Evolutionary conservation across 1,140 invertebrate species (phyloP).

Genomic region (Drosophila sproati): DNA sequence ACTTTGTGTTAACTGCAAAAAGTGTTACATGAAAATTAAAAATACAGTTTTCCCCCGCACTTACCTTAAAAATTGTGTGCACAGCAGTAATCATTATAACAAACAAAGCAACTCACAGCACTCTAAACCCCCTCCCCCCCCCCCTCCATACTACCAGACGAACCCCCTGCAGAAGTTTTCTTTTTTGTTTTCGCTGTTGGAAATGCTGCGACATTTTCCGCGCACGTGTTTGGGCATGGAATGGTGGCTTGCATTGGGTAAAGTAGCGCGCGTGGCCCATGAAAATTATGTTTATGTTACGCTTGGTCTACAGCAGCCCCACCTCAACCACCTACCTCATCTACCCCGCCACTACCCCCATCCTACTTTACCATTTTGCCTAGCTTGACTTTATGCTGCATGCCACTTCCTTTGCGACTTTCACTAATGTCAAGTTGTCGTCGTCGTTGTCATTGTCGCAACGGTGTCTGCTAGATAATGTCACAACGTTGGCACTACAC

Average conservation of each 20-base stretch:
- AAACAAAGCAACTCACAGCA: constrained; percentile 3
- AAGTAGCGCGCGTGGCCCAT: constrained; percentile 65
- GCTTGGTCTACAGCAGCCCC: constrained; percentile 12
- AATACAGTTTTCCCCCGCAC: constrained; percentile 8
- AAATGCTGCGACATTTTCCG: constrained; percentile 39
- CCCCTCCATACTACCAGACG: not conserved
- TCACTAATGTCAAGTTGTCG: constrained; percentile 82
- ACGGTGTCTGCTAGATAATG: constrained; percentile 80
- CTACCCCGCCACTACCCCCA: not conserved
- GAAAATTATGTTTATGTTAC: constrained; percentile 79
- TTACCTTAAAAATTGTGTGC: constrained; percentile 11
- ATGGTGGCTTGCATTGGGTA: constrained; percentile 37
- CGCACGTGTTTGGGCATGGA: constrained; percentile 12
- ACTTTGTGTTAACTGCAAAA: constrained; percentile 56
- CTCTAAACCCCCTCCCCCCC: not conserved
- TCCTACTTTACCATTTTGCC: not conserved
- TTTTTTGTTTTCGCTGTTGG: constrained; percentile 23
- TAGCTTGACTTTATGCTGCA: constrained; percentile 65
- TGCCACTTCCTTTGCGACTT: constrained; percentile 79
- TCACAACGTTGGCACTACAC: constrained; percentile 56
- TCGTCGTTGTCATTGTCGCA: constrained; percentile 44
- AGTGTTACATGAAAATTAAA: constrained; percentile 66
- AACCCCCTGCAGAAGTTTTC: not conserved
- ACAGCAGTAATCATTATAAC: constrained; percentile 60
- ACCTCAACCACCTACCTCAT: constrained; percentile 6